These are phyloP conservation scores for Epicauta chinensis DNA, from an alignment of 1,140 invertebrate species.

Conservation along the genomic window DNA sequence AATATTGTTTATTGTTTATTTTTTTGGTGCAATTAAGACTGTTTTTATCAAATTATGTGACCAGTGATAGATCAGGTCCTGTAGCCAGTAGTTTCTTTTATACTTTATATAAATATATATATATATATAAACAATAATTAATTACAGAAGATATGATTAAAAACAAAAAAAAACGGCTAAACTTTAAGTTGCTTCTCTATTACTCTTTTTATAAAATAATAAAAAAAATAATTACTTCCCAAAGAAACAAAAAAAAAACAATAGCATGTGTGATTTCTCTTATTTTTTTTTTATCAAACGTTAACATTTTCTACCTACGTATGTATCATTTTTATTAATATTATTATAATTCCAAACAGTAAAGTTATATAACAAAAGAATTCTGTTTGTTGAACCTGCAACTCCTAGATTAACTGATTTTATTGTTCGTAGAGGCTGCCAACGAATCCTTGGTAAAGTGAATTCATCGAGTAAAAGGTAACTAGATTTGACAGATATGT, in stretches of 20 bases:
- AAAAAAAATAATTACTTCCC: conserved; percentile 32
- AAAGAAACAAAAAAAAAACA: conserved; percentile 36
- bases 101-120: conserved; percentile 9
- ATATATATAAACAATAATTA: neutral
- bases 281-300: conserved; percentile 33
- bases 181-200: conserved; percentile 15
- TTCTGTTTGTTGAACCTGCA: conserved; percentile 6
- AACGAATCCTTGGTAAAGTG: no score
- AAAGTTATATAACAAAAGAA: conserved; percentile 18
- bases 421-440: no score
- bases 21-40: conserved; percentile 26
- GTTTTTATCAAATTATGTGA: conserved; percentile 5
- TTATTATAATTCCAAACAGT: conserved; percentile 30
- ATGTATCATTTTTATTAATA: conserved; percentile 36
- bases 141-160: neutral
- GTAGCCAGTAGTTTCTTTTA: conserved; percentile 13
- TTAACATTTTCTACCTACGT: conserved; percentile 29
- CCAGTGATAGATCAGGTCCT: neutral
- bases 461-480: no score
- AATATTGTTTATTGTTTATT: neutral
- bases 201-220: conserved; percentile 31
- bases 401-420: no score
- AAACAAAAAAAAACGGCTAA: conserved; percentile 3
- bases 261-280: conserved; percentile 37
- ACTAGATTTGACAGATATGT: no score